Evolutionary conservation across 2,888 invertebrate genomes (phyloP), one percentile per base, ranked within the genome.

Genomic region (Amiota minor): DNA sequence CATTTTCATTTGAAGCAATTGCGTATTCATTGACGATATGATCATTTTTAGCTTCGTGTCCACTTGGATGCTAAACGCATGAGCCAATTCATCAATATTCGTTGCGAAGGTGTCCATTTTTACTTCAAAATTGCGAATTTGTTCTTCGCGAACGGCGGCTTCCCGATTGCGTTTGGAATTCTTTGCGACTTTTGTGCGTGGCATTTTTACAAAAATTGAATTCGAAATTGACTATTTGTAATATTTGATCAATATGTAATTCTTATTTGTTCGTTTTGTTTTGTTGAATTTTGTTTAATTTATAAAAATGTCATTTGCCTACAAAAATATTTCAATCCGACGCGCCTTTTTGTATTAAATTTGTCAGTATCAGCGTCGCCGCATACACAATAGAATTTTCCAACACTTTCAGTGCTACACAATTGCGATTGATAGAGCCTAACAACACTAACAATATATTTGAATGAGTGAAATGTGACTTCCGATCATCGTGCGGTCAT

Each of bases 141-240:
- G 88, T 72, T 86, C 87, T 74, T 89, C 89, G n/a, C 87, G 89
- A 73, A 85, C 85, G 45, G 89, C 85, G 4, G 82, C 87, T 55
- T 89, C 89, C 11, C 89, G 89, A 76, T 89, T 89, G 14, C 89
- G 85, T 72, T 89, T 89, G 0, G 87, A 79, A 76, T 86, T 87
- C 75, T 88, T 89, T 46, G 89, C 80, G 74, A 89, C 79, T 77
- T 89, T 89, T n/a, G 89, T 89, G 62, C 89, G 87, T 71, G 89
- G 89, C 89, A 89, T 89, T 71, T 74, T 80, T 35, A 35, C 35
- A 35, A 35, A 6, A 6, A 35, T 12, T 50, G 55, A 56, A 18
- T 53, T 62, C 16, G 0, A 20, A 4, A 2, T n/a, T 3, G 53
- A 50, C 11, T 1, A 46, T 12, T 23, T 64, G 20, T 46, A 14